Evolutionary conservation across 2,797 vertebrate genomes (phyloP).

Genomic region (Silurus aristotelis): DNA sequence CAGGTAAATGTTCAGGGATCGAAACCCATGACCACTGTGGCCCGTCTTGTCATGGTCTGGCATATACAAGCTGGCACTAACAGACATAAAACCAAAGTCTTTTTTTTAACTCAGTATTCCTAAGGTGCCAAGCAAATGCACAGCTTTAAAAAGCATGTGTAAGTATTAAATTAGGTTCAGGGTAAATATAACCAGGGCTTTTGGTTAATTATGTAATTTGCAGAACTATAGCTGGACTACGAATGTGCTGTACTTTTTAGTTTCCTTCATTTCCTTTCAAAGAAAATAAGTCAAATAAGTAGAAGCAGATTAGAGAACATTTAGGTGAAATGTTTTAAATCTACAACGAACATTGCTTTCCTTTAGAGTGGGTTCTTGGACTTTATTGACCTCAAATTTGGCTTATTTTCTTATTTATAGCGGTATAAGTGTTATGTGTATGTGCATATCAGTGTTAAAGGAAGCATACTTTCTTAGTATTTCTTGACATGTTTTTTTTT

Average conservation of each 20-base stretch:
- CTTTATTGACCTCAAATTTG: conserved; percentile 47
- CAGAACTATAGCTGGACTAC: conserved; percentile 45
- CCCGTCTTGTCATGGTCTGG: background rate
- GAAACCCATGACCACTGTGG: background rate
- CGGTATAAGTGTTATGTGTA: conserved; percentile 23
- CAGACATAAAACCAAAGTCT: too few relatives aligned
- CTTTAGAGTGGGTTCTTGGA: conserved; percentile 36
- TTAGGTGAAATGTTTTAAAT: conserved; percentile 52
- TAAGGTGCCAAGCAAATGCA: background rate
- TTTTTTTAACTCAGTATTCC: background rate
- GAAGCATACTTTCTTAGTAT: background rate
- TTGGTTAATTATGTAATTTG: conserved; percentile 54
- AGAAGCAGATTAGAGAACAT: conserved; percentile 52
- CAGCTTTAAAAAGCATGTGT: background rate
- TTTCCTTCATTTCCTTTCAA: conserved; percentile 52
- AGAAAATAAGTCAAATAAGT: conserved; percentile 12
- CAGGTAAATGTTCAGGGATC: background rate
- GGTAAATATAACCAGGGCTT: conserved; percentile 39
- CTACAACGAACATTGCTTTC: conserved; percentile 46
- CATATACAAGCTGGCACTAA: background rate
- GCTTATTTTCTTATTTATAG: conserved; percentile 42
- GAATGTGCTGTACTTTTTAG: conserved; percentile 47
- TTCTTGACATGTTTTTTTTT: background rate
- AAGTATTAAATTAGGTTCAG: background rate
- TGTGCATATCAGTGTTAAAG: conserved; percentile 24